Evolutionary conservation across 2,113 vertebrate species (phyloP).

Genomic region (Megaceryle maxima): DNA sequence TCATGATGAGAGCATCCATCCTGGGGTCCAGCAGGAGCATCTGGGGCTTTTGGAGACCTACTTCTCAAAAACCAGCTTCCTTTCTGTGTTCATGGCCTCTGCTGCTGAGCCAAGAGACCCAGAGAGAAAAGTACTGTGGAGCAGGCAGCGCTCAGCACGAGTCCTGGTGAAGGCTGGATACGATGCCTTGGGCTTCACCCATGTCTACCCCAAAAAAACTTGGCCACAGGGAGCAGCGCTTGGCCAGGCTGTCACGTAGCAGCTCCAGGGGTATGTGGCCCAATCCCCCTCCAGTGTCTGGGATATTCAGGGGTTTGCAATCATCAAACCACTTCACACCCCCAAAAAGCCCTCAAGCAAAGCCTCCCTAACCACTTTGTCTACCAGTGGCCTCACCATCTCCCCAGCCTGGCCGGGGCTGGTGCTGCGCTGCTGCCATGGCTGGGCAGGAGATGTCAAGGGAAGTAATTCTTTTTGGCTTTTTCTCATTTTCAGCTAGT

Average conservation of each 20-base stretch:
- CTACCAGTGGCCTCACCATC: background rate
- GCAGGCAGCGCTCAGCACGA: background rate
- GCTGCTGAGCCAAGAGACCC: background rate
- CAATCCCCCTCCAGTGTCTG: constrained; percentile 40
- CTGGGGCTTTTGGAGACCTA: background rate
- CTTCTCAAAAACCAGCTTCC: background rate
- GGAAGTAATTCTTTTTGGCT: background rate
- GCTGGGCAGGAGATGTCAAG: background rate
- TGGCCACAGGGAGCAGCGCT: background rate
- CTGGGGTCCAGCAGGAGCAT: rapidly evolving
- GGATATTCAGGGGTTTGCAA: constrained; percentile 27
- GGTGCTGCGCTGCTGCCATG: background rate
- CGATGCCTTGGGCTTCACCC: constrained; percentile 20
- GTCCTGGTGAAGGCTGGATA: constrained; percentile 69
- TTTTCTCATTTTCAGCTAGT: background rate
- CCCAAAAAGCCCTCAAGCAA: background rate
- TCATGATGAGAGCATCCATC: rapidly evolving
- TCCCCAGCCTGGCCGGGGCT: rapidly evolving
- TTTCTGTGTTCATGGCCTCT: background rate
- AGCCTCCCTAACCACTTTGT: background rate
- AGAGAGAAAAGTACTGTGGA: background rate
- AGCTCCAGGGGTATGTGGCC: constrained; percentile 50
- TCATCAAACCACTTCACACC: constrained; percentile 61
- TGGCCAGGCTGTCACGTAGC: constrained; percentile 20
- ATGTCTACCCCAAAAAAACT: background rate